phyloP scores from a whole-genome alignment of 2,888 invertebrate genomes.

The Tortricodes alternella region DNA sequence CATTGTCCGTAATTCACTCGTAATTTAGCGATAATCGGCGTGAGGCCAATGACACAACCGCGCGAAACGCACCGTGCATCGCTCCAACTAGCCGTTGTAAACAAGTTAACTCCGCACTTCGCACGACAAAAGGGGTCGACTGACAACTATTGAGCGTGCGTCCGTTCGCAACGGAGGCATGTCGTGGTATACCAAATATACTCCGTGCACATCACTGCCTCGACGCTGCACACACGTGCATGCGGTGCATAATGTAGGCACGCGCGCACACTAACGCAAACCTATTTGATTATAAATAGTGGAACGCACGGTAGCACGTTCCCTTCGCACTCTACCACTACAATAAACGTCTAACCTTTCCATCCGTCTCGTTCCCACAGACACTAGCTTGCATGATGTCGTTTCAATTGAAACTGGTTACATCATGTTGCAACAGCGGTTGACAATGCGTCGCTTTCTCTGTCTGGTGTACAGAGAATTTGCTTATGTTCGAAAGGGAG shows the following conservation, averaged over 20 bases:
- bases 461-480: slow-evolving; percentile 45
- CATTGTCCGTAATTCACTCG: slow-evolving; percentile 72
- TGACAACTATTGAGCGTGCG: slow-evolving; percentile 67
- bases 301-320: slow-evolving; percentile 81
- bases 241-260: slow-evolving; percentile 75
- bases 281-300: slow-evolving; percentile 81
- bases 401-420: slow-evolving; percentile 67
- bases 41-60: slow-evolving; percentile 77
- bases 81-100: slow-evolving; percentile 68
- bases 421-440: slow-evolving; percentile 67
- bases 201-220: slow-evolving; percentile 81
- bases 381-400: slow-evolving; percentile 37
- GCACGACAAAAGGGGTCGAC: slow-evolving; percentile 72
- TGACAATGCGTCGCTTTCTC: slow-evolving; percentile 57
- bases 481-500: slow-evolving; percentile 54
- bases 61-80: slow-evolving; percentile 75
- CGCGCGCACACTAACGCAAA: slow-evolving; percentile 65
- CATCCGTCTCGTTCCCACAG: slow-evolving; percentile 55
- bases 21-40: slow-evolving; percentile 67
- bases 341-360: slow-evolving; percentile 68
- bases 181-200: slow-evolving; percentile 80
- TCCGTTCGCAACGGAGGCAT: slow-evolving; percentile 74
- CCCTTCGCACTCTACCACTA: slow-evolving; percentile 78
- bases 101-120: slow-evolving; percentile 74
- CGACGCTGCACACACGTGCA: slow-evolving; percentile 56